A percentile compares a stretch with the other conserved stretches of the same genome.
Evolutionary conservation across 2,888 invertebrate genomes (phyloP).

Genomic region (Lycophotia porphyrea): DNA sequence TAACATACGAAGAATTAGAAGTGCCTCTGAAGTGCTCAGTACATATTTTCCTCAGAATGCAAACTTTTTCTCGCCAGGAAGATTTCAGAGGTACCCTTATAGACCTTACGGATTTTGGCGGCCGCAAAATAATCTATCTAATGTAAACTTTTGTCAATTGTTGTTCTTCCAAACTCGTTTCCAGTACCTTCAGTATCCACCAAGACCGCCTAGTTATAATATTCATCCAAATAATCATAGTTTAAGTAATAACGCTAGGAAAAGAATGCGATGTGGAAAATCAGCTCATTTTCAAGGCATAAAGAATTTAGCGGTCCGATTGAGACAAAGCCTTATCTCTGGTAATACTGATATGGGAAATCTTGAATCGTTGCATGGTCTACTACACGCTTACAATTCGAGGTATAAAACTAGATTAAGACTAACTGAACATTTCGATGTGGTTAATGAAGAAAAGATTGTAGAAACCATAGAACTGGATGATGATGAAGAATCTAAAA

Average conservation of each 20-base stretch:
- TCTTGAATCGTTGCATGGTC: slow-evolving; percentile 70
- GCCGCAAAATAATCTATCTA: slow-evolving; percentile 64
- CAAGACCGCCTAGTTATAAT: slow-evolving; percentile 54
- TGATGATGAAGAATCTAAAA: slow-evolving; percentile 75
- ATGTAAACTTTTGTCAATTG: slow-evolving; percentile 70
- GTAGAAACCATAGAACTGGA: slow-evolving; percentile 83
- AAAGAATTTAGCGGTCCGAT: slow-evolving; percentile 70
- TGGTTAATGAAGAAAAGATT: slow-evolving; percentile 74
- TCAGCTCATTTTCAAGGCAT: slow-evolving; percentile 74
- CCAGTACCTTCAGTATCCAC: slow-evolving; percentile 68
- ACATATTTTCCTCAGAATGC: slow-evolving; percentile 56
- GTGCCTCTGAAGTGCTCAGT: slow-evolving; percentile 40
- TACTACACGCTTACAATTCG: slow-evolving; percentile 79
- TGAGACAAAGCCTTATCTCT: slow-evolving; percentile 68
- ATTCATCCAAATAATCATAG: slow-evolving; percentile 49
- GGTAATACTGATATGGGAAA: slow-evolving; percentile 68
- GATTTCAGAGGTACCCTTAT: slow-evolving; percentile 62
- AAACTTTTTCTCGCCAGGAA: slow-evolving; percentile 46
- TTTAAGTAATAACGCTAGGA: slow-evolving; percentile 56
- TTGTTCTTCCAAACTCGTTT: slow-evolving; percentile 69
- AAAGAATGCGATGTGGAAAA: slow-evolving; percentile 68
- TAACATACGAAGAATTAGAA: slow-evolving; percentile 74
- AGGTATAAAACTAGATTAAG: slow-evolving; percentile 76
- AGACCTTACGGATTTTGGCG: slow-evolving; percentile 73
- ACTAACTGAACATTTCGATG: slow-evolving; percentile 72